Evolutionary conservation across 2,888 invertebrate genomes (phyloP).

Genomic region (Hanleya hanleyi): DNA sequence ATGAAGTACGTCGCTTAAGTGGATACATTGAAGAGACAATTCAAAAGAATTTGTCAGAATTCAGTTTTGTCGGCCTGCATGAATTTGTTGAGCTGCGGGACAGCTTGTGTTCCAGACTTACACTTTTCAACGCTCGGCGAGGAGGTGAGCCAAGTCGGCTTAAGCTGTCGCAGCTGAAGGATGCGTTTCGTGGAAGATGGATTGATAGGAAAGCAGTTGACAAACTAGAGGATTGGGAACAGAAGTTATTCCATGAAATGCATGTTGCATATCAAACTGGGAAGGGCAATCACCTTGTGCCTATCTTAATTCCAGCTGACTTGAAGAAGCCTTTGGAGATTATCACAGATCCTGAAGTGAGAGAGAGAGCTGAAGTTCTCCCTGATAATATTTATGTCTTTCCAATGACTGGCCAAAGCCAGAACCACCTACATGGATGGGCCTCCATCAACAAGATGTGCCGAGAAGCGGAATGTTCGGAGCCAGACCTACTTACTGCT

Average conservation of each 20-base stretch:
- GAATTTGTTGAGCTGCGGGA: neutral
- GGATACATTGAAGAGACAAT: neutral
- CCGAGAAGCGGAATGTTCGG: neutral
- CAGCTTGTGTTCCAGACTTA: slow-evolving; percentile 7
- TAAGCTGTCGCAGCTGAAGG: slow-evolving; percentile 20
- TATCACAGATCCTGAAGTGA: neutral
- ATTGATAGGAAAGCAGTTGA: neutral
- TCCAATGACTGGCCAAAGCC: neutral
- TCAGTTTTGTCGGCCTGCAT: slow-evolving; percentile 5
- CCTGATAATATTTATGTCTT: neutral
- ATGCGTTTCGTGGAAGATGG: slow-evolving; percentile 19
- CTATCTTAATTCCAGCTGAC: neutral
- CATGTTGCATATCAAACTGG: neutral
- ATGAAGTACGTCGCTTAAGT: neutral
- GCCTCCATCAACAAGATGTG: neutral
- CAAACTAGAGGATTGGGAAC: neutral
- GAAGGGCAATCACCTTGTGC: neutral
- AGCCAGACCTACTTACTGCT: neutral
- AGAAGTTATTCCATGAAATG: neutral
- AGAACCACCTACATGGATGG: neutral
- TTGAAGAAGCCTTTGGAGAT: neutral
- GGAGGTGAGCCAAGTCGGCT: slow-evolving; percentile 30
- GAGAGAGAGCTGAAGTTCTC: too few species aligned
- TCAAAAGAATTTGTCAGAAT: slow-evolving; percentile 8
- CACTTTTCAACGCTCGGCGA: slow-evolving; percentile 28